Base-by-base conservation (phyloP, 2,888 invertebrate genomes). In the Torymus tubicola region DNA sequence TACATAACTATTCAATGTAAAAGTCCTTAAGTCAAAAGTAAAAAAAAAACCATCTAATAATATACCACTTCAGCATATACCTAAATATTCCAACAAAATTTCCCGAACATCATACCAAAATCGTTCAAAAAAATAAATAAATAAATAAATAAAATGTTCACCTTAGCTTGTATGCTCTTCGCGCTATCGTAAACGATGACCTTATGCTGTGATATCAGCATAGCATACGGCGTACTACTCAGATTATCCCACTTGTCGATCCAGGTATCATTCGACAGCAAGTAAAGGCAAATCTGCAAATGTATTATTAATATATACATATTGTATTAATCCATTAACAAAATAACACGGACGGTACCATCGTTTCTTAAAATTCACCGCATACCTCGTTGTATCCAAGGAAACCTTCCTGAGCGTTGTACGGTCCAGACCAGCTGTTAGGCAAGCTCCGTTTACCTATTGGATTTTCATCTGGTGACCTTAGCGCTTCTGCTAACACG, bases 361-460 rank as follows among this genome's bases (percentile, higher is more conserved):
- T 80, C 84, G 4, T 31, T 31, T 4, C 4, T 31, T 31, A 31
- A 31, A 31, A 31, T 31, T 4, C 31, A 31, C 4, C 31, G 31
- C n/a, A n/a, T 88, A 95, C 95, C 93, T 97, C 97, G 89, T 97
- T 97, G 88, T 96, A 97, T 1, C 97, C 97, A 91, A 97, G 93
- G 85, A 96, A 96, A 0, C 97, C 97, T 84, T 94, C 93, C 89
- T 97, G 96, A 18, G 93, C 92, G 0, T 96, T 97, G 83, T 92
- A 95, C 0, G 96, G 95, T 1, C 97, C 97, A 84, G 93, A 93
- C 87, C 96, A 96, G 0, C 96, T 96, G 8, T 90, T 90, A 18
- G 92, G 92, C 80, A 93, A 91, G 0, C 94, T 93, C 0, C 91
- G 82, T 0, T 93, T 88, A 0, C 94, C 94, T 21, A 95, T 88